These are phyloP conservation scores for Ichneumoninae sp. DNA, from an alignment of 2,888 invertebrate species.

Conservation along the genomic window DNA sequence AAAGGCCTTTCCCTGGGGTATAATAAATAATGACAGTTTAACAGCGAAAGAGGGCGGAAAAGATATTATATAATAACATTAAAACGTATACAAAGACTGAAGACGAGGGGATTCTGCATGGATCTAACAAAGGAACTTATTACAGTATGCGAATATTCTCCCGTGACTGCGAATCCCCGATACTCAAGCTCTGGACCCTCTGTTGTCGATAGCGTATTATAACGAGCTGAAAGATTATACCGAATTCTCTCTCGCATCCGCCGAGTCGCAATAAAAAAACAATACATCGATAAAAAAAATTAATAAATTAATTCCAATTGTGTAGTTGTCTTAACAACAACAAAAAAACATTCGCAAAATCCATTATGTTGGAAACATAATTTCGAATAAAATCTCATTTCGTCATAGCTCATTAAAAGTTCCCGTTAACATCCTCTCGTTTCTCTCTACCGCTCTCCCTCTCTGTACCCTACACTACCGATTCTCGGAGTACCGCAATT, in stretches of 20 bases:
- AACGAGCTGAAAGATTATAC: not conserved
- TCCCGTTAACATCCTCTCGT: not conserved
- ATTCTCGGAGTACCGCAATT: not conserved
- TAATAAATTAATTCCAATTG: not conserved
- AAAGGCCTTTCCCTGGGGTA: conserved; percentile 42
- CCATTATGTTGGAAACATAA: not conserved
- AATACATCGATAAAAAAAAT: not conserved
- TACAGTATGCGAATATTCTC: conserved; percentile 32
- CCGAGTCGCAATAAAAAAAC: not conserved
- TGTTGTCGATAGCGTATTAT: not conserved
- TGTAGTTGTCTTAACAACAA: not conserved
- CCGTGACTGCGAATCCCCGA: not conserved
- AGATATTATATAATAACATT: conserved; percentile 44
- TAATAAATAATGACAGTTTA: conserved; percentile 59
- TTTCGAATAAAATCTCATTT: not conserved
- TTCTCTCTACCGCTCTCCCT: not conserved
- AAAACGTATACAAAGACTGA: conserved; percentile 13
- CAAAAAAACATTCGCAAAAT: not conserved
- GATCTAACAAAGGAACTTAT: conserved; percentile 57
- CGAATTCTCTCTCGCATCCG: not conserved
- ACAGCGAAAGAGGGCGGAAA: conserved; percentile 32
- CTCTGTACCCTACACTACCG: not conserved
- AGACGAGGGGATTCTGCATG: conserved; percentile 37
- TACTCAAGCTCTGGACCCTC: not conserved
- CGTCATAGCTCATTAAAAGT: not conserved